Evolutionary conservation across 2,113 vertebrate species (phyloP), one percentile per base, ranked within the genome.

Genomic region (Onychorhynchus coronatus): DNA sequence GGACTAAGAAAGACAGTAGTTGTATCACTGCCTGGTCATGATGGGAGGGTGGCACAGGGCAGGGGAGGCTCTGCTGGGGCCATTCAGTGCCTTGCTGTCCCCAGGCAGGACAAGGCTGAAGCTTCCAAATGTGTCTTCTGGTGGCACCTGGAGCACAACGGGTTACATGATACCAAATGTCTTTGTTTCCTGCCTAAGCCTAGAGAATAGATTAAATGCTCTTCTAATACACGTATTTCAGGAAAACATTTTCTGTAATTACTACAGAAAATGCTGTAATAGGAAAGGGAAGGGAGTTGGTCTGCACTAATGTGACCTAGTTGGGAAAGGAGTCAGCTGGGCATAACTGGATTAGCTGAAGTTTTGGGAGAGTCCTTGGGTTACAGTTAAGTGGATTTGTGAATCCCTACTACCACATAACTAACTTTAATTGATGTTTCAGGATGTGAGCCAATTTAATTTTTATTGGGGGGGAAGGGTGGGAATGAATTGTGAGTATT

Each of bases 261-360:
- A 16, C 27, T 56, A 12, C 77, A 88, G 92, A 93, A 96, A 82
- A 55, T 47, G 27, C 52, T 75, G 80, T 1, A 6, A 33, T 81
- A 79, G 92, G 95, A 94, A 93, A 67, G 85, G 90, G 88, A 95
- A 91, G 92, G 92, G 96, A 95, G 85, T 91, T 96, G 92, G 88
- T 88, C 85, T 46, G 27, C 33, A 44, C 21, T 50, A 63, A 27
- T 0, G 0, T 93, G 77, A 82, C 81, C 70, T 56, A 16, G 35
- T 30, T 77, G 76, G 76, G 76, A 84, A 58, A 33, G 65, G 76
- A 92, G 72, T 84, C 63, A 44, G 37, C 76, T 68, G 58, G 68
- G 78, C 53, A 87, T 52, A 59, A 41, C 22, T 33, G 44, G 39
- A 50, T 76, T 68, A 89, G 56, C 50, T 71, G 73, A 71, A 79